Conservation (phyloP, 2,113 vertebrate genomes). For the Vulpes vulpes region DNA sequence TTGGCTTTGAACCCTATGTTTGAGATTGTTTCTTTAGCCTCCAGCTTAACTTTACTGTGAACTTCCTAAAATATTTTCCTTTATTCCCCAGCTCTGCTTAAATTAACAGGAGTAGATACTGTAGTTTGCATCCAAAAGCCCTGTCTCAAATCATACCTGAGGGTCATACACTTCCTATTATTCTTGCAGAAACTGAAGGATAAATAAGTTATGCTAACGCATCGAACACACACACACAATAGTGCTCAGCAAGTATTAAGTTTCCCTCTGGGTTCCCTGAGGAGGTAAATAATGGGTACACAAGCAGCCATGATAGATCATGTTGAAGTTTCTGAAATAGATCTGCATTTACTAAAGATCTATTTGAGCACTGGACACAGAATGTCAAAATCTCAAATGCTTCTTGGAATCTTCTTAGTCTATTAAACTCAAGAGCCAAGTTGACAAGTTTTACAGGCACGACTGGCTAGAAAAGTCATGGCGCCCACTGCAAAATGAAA, state of each 20-base stretch:
- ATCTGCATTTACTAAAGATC: neutral
- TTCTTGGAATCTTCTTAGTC: neutral
- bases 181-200: neutral
- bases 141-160: neutral
- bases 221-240: neutral
- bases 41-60: neutral
- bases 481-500: neutral
- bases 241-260: neutral
- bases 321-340: neutral
- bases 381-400: neutral
- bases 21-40: neutral
- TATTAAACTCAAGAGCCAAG: neutral
- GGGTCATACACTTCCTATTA: neutral
- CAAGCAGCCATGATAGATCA: neutral
- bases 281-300: neutral
- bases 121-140: neutral
- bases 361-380: neutral
- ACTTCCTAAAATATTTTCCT: neutral
- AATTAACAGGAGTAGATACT: neutral
- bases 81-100: neutral
- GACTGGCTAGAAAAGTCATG: neutral
- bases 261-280: neutral
- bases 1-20: neutral
- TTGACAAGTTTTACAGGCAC: neutral
- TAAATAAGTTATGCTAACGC: no score